Conservation (phyloP, 1,140 invertebrate genomes). For the Tenebrio molitor region DNA sequence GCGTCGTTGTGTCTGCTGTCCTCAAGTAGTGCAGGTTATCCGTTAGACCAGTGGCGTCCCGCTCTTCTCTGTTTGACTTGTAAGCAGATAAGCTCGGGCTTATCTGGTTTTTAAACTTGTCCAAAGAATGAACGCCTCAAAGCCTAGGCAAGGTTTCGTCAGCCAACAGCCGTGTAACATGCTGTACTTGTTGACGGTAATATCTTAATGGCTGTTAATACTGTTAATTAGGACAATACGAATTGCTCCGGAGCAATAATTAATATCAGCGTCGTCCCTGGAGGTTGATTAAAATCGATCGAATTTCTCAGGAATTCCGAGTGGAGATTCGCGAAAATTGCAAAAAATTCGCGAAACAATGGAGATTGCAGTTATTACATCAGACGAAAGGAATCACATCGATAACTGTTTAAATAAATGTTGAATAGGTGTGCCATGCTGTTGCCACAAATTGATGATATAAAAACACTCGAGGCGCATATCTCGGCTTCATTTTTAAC, state of each 20-base stretch:
- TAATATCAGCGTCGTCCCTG: no score
- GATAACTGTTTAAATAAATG: constrained; percentile 35
- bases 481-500: background rate
- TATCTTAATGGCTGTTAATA: no score
- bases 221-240: no score
- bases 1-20: constrained; percentile 34
- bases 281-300: no score
- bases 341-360: constrained; percentile 23
- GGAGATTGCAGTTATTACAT: constrained; percentile 30
- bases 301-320: background rate
- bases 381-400: constrained; percentile 26
- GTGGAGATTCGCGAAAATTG: background rate
- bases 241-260: no score
- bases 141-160: no score
- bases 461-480: background rate
- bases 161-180: no score
- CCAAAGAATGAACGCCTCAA: no score
- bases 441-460: constrained; percentile 6
- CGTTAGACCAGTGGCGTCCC: constrained; percentile 21
- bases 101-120: background rate
- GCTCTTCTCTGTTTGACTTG: background rate
- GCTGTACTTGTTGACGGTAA: no score
- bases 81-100: background rate
- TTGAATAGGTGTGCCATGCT: constrained; percentile 10
- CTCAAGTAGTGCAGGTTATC: constrained; percentile 29